phyloP scores from a whole-genome alignment of 2,113 vertebrate species.

The Notarius lentiginosus region DNA sequence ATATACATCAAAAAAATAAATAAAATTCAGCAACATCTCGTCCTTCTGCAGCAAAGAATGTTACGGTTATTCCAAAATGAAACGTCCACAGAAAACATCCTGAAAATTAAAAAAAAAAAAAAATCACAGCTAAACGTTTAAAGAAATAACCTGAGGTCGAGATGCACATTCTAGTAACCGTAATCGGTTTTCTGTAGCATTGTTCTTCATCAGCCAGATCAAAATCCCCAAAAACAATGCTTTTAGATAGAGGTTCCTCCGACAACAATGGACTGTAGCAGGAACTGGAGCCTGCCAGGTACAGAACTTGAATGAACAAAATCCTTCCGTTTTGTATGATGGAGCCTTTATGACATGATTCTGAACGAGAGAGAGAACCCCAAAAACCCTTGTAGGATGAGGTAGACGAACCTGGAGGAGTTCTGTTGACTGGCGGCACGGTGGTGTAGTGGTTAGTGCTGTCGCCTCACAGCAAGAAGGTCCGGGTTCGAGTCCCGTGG shows the following conservation, averaged over 20 bases:
- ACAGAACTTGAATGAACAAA: not conserved
- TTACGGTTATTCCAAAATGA: not conserved
- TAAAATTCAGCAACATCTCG: not conserved
- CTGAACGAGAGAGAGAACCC: not conserved
- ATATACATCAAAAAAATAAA: not conserved
- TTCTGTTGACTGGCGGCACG: too few relatives aligned
- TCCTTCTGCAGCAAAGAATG: not conserved
- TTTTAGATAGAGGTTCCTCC: conserved; percentile 38
- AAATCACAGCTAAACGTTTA: not conserved
- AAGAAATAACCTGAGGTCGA: not conserved
- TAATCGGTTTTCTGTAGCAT: not conserved
- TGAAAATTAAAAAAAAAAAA: not conserved
- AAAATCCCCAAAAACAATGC: conserved; percentile 34
- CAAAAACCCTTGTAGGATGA: not conserved
- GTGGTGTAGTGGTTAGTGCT: too few relatives aligned
- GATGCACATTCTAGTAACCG: not conserved
- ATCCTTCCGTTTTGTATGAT: not conserved
- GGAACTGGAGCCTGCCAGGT: not conserved
- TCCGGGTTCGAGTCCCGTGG: too few relatives aligned
- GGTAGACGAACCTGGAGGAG: not conserved
- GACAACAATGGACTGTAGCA: conserved; percentile 39
- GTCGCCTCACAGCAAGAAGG: too few relatives aligned
- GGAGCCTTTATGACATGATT: not conserved
- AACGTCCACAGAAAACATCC: not conserved
- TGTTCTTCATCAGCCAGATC: not conserved